Conservation (phyloP, 2,113 vertebrate species). For the Lepus americanus region DNA sequence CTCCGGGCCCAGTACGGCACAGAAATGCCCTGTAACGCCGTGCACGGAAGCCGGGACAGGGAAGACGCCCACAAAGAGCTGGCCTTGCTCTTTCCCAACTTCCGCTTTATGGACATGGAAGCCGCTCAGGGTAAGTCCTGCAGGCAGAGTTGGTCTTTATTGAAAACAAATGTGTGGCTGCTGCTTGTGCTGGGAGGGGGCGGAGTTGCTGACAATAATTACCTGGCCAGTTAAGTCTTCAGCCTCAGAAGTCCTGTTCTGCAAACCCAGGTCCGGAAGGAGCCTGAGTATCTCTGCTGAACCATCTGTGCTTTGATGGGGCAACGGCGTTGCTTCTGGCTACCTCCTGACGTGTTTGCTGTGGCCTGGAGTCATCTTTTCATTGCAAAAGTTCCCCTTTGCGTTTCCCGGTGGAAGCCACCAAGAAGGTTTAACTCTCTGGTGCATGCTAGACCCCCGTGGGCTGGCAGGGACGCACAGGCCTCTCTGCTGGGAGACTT, state of each 20-base stretch:
- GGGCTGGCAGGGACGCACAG: neutral
- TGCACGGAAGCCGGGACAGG: slow-evolving; percentile 90
- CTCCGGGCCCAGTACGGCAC: slow-evolving; percentile 93
- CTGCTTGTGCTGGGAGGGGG: slow-evolving; percentile 79
- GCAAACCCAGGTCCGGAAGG: neutral
- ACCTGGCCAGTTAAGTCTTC: neutral
- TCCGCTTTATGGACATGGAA: slow-evolving; percentile 84
- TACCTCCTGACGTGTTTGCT: neutral
- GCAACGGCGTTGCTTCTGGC: neutral
- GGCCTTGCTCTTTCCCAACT: slow-evolving; percentile 92
- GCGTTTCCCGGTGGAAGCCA: slow-evolving; percentile 37
- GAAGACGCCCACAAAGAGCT: slow-evolving; percentile 91
- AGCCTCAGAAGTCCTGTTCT: neutral
- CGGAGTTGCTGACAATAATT: neutral
- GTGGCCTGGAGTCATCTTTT: neutral
- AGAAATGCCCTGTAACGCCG: slow-evolving; percentile 90
- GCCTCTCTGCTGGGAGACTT: neutral
- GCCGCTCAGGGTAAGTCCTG: slow-evolving; percentile 69
- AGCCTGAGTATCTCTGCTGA: neutral
- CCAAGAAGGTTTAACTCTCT: neutral
- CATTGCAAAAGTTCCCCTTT: neutral
- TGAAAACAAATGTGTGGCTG: slow-evolving; percentile 77
- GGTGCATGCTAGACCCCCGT: neutral
- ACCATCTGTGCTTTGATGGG: neutral
- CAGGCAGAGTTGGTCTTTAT: slow-evolving; percentile 90